Percentiles rank a stretch among this genome's conserved stretches.
These are phyloP conservation scores for Urocitellus parryii DNA, from an alignment of 2,113 vertebrate genomes.

Conservation along the genomic window DNA sequence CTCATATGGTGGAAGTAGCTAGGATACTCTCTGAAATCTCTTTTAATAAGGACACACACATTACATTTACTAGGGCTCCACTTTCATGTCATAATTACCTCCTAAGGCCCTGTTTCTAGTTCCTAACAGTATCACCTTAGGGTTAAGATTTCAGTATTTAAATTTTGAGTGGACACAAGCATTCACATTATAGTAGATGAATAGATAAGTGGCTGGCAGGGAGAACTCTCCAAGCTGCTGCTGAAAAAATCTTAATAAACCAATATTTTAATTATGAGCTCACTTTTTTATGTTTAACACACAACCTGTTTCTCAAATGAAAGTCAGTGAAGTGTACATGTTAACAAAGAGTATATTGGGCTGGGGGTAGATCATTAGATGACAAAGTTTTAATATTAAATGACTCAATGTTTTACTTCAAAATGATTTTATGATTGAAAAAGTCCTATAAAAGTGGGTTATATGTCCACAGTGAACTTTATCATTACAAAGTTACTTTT, in stretches of 20 bases:
- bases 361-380: background rate
- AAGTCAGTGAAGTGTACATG: background rate
- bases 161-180: background rate
- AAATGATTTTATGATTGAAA: conserved; percentile 44
- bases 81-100: background rate
- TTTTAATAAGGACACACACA: background rate
- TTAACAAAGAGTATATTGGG: background rate
- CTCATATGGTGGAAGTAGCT: background rate
- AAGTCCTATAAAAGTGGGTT: background rate
- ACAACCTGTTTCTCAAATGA: conserved; percentile 5
- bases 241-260: background rate
- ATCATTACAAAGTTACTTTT: conserved; percentile 46
- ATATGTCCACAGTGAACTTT: background rate
- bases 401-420: background rate
- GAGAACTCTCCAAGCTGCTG: background rate
- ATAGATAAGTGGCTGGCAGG: background rate
- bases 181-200: background rate
- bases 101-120: background rate
- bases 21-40: background rate
- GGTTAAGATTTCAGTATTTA: background rate
- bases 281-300: background rate
- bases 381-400: background rate
- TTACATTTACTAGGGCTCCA: background rate
- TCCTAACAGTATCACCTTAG: background rate
- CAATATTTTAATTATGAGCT: background rate